A percentile compares a stretch with the other conserved stretches of the same genome.
Conservation (phyloP, 2,797 vertebrate species). For the Myioborus miniatus region DNA sequence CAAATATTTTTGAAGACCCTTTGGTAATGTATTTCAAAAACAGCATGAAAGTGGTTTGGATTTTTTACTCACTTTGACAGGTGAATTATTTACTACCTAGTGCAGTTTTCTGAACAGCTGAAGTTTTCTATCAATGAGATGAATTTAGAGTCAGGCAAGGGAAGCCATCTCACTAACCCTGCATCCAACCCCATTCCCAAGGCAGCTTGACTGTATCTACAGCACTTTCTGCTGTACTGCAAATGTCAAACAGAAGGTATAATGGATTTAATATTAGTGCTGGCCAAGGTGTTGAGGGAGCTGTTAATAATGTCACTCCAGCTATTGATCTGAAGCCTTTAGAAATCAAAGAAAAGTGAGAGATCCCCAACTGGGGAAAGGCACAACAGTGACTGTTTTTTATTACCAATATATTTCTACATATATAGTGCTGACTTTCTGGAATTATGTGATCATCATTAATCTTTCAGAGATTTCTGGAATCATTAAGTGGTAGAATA, state of each 20-base stretch:
- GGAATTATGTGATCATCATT: conserved; percentile 76
- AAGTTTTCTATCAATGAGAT: conserved; percentile 72
- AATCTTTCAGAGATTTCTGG: conserved; percentile 71
- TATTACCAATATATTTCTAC: conserved; percentile 80
- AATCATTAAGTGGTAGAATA: conserved; percentile 68
- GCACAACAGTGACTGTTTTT: conserved; percentile 76
- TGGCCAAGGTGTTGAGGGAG: conserved; percentile 81
- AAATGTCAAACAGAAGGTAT: conserved; percentile 81
- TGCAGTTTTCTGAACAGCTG: conserved; percentile 51
- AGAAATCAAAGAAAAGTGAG: conserved; percentile 81
- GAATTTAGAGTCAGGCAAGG: conserved; percentile 73
- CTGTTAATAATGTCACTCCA: conserved; percentile 85
- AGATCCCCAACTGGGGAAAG: conserved; percentile 75
- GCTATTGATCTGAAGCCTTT: conserved; percentile 82
- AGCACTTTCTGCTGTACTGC: conserved; percentile 77
- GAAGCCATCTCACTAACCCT: conserved; percentile 73
- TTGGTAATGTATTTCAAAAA: conserved; percentile 63
- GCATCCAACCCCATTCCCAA: conserved; percentile 72
- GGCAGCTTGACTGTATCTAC: conserved; percentile 78
- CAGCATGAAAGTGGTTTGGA: not conserved
- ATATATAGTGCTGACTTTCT: conserved; percentile 73
- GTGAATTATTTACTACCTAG: conserved; percentile 63
- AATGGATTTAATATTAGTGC: conserved; percentile 83
- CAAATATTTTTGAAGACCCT: conserved; percentile 46
- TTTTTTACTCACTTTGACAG: not conserved